Conservation (phyloP, 2,888 invertebrate species). For the Agrotis exclamationis region DNA sequence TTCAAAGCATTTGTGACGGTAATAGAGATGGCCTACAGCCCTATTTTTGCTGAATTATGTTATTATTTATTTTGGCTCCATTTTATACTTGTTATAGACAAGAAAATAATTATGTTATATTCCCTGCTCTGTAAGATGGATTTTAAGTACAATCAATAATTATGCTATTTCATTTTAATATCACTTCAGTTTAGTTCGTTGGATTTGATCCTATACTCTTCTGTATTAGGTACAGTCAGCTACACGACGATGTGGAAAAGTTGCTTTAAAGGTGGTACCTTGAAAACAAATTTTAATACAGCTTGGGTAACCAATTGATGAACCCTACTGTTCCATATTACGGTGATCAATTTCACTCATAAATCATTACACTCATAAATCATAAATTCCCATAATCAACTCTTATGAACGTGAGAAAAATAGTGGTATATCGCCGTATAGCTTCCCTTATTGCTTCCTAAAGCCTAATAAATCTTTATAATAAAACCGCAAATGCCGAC, state of each 20-base stretch:
- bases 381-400: not conserved
- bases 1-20: not conserved
- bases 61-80: not conserved
- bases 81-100: not conserved
- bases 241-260: too few species aligned
- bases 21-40: not conserved
- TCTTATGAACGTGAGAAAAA: constrained; percentile 16
- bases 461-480: constrained; percentile 51
- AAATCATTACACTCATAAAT: constrained; percentile 7
- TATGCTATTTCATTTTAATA: too few species aligned
- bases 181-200: too few species aligned
- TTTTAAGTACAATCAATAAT: not conserved
- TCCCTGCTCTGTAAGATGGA: too few species aligned
- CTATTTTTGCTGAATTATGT: not conserved
- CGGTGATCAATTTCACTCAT: not conserved
- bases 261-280: too few species aligned
- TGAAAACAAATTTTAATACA: too few species aligned
- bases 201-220: too few species aligned
- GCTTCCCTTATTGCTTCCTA: constrained; percentile 21
- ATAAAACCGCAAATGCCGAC: constrained; percentile 47
- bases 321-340: not conserved
- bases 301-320: too few species aligned
- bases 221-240: not conserved
- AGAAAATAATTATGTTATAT: too few species aligned
- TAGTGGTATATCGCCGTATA: not conserved